Conservation (phyloP, 1,140 invertebrate genomes). For the Colletes gigas region DNA sequence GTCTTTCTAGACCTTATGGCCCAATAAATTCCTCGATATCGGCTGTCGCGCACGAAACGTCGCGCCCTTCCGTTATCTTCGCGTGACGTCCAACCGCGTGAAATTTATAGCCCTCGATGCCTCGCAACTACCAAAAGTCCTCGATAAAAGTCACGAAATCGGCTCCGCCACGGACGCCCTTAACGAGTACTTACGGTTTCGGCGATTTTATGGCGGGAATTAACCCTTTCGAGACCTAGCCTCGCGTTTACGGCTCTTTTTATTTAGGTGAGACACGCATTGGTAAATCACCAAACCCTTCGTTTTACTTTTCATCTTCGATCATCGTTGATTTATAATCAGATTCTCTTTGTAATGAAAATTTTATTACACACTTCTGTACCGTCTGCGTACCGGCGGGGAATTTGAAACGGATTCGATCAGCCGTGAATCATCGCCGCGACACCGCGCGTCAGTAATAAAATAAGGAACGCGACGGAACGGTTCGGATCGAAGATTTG, state of each 20-base stretch:
- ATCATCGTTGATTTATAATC: no score
- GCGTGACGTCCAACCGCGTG: conserved; percentile 27
- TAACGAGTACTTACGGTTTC: no score
- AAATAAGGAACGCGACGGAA: conserved; percentile 20
- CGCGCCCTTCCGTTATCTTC: conserved; percentile 49
- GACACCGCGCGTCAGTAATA: not conserved
- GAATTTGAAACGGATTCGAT: conserved; percentile 9
- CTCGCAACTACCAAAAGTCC: no score
- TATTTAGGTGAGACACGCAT: no score
- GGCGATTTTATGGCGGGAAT: not conserved
- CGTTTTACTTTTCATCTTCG: no score
- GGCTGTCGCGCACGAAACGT: conserved; percentile 47
- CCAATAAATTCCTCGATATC: conserved; percentile 59
- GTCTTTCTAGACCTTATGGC: conserved; percentile 49
- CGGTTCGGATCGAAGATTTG: not conserved
- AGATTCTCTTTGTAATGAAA: no score
- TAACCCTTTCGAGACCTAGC: no score
- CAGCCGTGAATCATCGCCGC: conserved; percentile 5
- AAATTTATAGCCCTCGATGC: conserved; percentile 46
- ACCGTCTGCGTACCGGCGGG: not conserved
- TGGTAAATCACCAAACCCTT: no score
- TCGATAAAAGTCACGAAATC: no score
- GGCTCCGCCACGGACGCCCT: no score
- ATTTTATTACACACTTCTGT: no score
- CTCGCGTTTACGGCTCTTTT: no score